Evolutionary conservation across 53 echinoderm and acorn worm genomes (phyloP).

Genomic region (Zoroaster sp.): DNA sequence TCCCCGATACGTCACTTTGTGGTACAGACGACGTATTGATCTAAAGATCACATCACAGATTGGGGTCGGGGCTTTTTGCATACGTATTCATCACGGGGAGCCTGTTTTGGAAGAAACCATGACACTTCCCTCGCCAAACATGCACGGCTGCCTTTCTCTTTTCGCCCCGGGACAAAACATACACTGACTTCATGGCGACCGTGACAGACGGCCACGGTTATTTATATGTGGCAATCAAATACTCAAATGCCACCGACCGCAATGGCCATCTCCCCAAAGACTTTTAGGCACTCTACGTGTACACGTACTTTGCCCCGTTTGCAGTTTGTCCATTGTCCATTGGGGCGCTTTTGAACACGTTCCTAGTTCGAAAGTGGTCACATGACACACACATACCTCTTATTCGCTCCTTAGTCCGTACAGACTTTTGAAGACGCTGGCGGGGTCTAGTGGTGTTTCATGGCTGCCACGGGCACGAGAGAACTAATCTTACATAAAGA

Average conservation of each 20-base stretch:
- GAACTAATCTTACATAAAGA: too few species aligned
- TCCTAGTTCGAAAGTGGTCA: neutral
- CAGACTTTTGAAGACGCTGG: too few species aligned
- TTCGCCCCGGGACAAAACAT: neutral
- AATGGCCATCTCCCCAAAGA: neutral
- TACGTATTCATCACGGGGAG: neutral
- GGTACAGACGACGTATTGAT: neutral
- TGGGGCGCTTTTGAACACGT: neutral
- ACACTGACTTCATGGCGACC: neutral
- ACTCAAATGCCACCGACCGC: neutral
- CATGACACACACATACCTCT: neutral
- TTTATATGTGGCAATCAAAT: neutral
- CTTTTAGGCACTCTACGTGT: too few species aligned
- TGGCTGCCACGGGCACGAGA: too few species aligned
- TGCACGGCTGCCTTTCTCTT: neutral
- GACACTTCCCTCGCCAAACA: neutral
- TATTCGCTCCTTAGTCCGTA: too few species aligned
- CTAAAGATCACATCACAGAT: neutral
- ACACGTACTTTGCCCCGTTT: neutral
- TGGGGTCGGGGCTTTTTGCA: neutral
- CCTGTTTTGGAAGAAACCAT: neutral
- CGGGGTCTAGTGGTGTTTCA: too few species aligned
- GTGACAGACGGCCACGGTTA: neutral
- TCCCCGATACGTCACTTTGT: too few species aligned
- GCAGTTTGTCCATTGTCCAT: neutral